phyloP scores from a whole-genome alignment of 1,140 invertebrate species.

The Anoplolepis gracilipes region DNA sequence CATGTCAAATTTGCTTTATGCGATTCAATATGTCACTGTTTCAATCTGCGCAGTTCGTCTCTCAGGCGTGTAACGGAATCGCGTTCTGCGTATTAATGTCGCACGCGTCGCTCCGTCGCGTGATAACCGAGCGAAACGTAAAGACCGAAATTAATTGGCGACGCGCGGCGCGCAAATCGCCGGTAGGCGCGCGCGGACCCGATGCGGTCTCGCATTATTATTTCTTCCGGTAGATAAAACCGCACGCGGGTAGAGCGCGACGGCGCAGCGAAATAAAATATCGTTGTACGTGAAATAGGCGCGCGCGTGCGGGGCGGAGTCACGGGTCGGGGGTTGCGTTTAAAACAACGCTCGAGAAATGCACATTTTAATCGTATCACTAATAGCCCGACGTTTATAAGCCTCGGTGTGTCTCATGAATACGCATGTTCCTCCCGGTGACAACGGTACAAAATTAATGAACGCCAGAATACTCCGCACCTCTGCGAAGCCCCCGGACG shows the following conservation, averaged over 20 bases:
- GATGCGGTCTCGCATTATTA: conserved; percentile 65
- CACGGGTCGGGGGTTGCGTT: conserved; percentile 72
- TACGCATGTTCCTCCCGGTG: conserved; percentile 77
- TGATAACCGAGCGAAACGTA: conserved; percentile 55
- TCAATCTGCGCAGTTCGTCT: background rate
- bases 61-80: conserved; percentile 28
- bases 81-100: conserved; percentile 35
- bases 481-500: conserved; percentile 29
- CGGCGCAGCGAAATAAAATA: conserved; percentile 64
- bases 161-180: conserved; percentile 54
- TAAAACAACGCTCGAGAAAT: conserved; percentile 79
- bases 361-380: conserved; percentile 82
- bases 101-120: conserved; percentile 39
- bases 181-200: conserved; percentile 60
- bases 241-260: background rate
- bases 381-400: conserved; percentile 81
- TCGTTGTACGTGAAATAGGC: conserved; percentile 55
- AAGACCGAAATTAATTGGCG: conserved; percentile 54
- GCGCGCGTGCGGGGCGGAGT: conserved; percentile 52
- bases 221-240: conserved; percentile 74
- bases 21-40: conserved; percentile 22
- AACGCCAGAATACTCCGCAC: conserved; percentile 66
- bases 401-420: conserved; percentile 81
- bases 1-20: background rate
- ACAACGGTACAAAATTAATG: conserved; percentile 80